Evolutionary conservation across 2,113 vertebrate species (phyloP).

Genomic region (Stercorarius parasiticus): DNA sequence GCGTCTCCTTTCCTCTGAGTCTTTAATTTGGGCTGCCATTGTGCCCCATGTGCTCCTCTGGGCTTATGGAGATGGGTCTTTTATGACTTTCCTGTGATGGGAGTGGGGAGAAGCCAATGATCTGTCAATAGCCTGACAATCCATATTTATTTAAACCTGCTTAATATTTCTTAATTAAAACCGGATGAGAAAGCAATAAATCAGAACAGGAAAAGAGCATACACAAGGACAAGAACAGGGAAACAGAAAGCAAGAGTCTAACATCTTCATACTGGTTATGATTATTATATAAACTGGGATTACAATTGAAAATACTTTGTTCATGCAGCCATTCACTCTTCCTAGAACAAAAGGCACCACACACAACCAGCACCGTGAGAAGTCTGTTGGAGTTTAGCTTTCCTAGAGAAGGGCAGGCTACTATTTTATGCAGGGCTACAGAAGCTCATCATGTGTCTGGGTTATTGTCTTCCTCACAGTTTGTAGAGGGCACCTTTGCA

Average conservation of each 20-base stretch:
- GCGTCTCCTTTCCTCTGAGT: not conserved
- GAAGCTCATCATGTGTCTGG: not conserved
- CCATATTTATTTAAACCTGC: not conserved
- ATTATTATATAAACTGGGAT: not conserved
- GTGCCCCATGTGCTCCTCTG: not conserved
- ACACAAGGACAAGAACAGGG: not conserved
- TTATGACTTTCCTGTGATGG: not conserved
- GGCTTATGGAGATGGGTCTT: not conserved
- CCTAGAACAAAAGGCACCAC: not conserved
- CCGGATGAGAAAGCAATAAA: not conserved
- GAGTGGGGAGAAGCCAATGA: not conserved
- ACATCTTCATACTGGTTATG: not conserved
- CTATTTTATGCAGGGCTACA: not conserved
- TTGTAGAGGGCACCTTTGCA: not conserved
- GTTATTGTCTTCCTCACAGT: not conserved
- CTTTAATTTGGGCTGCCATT: not conserved
- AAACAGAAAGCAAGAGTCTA: not conserved
- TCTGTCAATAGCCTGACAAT: not conserved
- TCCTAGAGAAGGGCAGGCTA: not conserved
- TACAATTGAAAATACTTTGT: not conserved
- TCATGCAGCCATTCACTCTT: not conserved
- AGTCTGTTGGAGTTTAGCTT: not conserved
- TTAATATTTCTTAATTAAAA: not conserved
- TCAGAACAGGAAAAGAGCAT: not conserved
- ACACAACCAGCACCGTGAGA: not conserved